Base-by-base conservation (phyloP, 2,797 vertebrate species). In the Ctenochaetus hawaiiensis region DNA sequence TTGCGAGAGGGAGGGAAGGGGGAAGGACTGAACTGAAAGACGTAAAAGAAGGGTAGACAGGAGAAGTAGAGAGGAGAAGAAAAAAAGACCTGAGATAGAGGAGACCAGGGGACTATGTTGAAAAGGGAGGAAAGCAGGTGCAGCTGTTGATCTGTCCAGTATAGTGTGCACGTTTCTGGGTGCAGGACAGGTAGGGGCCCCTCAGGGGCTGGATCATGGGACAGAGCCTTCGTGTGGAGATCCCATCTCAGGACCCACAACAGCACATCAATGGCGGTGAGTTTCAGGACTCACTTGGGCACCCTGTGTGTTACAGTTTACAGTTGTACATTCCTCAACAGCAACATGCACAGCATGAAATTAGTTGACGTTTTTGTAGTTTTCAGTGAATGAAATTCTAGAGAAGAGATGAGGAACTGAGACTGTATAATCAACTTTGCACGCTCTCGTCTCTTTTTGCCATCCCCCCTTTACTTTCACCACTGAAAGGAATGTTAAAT, bases 131-230 rank as follows among this genome's bases (percentile, higher is more conserved):
- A 37, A 41, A 67, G 73, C 88, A 90, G 87, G 90, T 90, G 82
- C 61, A 48, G 79, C 74, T 11, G 79, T 67, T 57, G 54, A 68
- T 77, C 76, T 79, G 81, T 76, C 37, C 69, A 34, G 80, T 11
- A 47, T 17, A 26, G 75, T 10, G 75, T 10, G 39, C 77, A 64
- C 72, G 5, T 83, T 87, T 80, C 85, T 92, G 90, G 89, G 82
- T 86, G 81, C 48, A 87, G 86, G 78, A 86, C 85, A 92, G 90
- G 83, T 90, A 89, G 87, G 82, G 89, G 89, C 92, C 93, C 94
- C 92, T 83, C 65, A 57, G 94, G 92, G 94, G 93, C 91, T 92
- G 83, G 92, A 96, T 88, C 93, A 96, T 96, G 95, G 95, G 95
- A 93, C 95, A 96, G 92, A 94, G 93, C 81, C 88, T 95, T 81